These are phyloP conservation scores for Actinostola sp. DNA, from an alignment of 92 coral and sea anemone genomes.

Conservation along the genomic window DNA sequence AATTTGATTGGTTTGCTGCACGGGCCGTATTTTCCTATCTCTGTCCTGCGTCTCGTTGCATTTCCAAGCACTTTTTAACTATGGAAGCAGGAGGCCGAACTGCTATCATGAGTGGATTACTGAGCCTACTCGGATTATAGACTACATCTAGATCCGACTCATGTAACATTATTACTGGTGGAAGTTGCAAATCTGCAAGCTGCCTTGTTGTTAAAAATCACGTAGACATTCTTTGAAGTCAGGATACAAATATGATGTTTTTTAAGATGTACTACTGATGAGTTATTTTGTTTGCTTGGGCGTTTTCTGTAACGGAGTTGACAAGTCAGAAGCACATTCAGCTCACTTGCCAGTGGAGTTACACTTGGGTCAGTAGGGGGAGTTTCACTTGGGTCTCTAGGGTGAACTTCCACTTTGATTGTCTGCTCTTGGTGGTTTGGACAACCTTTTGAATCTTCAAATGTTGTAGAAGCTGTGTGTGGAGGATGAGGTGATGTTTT, in stretches of 20 bases:
- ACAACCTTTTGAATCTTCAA: background rate
- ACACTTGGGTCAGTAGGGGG: too few relatives aligned
- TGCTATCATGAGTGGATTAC: constrained; percentile 27
- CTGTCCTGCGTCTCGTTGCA: constrained; percentile 5
- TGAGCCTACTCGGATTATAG: constrained; percentile 8
- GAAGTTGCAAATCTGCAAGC: constrained; percentile 41
- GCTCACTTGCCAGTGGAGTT: too few relatives aligned
- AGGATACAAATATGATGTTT: too few relatives aligned
- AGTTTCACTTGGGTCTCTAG: too few relatives aligned
- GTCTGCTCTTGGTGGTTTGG: too few relatives aligned
- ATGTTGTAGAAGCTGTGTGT: background rate
- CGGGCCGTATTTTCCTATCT: constrained; percentile 37
- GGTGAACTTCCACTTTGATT: too few relatives aligned
- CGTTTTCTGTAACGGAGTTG: too few relatives aligned
- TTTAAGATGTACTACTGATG: background rate
- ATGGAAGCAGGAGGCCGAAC: constrained; percentile 23
- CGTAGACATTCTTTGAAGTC: background rate
- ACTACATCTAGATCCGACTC: constrained; percentile 29
- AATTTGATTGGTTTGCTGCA: too few relatives aligned
- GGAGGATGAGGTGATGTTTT: background rate
- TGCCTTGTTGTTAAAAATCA: constrained; percentile 15
- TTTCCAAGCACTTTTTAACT: background rate
- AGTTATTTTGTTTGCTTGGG: background rate
- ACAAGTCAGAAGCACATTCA: too few relatives aligned
- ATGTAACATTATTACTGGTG: constrained; percentile 34